Conservation (phyloP, 35 echinoderm and acorn worm genomes). For the Ophioderma brevispina region DNA sequence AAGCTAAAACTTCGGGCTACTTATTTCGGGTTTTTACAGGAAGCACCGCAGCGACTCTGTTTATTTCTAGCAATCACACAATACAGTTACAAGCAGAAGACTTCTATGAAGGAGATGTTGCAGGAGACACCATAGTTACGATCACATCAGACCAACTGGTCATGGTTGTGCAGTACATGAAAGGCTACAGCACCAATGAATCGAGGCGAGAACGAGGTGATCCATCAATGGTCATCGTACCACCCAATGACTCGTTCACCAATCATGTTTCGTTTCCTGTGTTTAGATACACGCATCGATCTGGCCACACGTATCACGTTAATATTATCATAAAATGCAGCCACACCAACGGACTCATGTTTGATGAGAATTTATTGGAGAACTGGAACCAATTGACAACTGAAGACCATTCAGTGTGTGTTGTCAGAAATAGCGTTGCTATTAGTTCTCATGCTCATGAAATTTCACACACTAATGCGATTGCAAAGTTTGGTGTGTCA, state of each 20-base stretch:
- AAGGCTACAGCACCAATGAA: neutral
- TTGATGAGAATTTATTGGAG: neutral
- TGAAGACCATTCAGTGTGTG: too few species aligned
- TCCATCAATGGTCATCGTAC: neutral
- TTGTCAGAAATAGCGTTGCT: too few species aligned
- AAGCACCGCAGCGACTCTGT: neutral
- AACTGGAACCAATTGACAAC: too few species aligned
- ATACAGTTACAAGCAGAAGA: neutral
- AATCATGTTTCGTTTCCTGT: neutral
- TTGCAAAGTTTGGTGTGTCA: too few species aligned
- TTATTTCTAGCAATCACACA: neutral
- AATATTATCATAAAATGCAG: neutral
- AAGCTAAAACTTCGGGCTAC: neutral
- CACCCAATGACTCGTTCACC: neutral
- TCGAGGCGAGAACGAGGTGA: neutral
- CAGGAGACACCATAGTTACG: neutral
- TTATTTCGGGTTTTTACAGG: neutral
- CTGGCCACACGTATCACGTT: neutral
- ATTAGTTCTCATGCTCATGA: too few species aligned
- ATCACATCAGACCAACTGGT: neutral
- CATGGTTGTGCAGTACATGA: neutral
- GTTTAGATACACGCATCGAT: neutral
- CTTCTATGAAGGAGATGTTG: neutral
- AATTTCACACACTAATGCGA: too few species aligned
- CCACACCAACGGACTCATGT: neutral